phyloP scores from a whole-genome alignment of 2,888 invertebrate genomes.

The Cerceris rybyensis region DNA sequence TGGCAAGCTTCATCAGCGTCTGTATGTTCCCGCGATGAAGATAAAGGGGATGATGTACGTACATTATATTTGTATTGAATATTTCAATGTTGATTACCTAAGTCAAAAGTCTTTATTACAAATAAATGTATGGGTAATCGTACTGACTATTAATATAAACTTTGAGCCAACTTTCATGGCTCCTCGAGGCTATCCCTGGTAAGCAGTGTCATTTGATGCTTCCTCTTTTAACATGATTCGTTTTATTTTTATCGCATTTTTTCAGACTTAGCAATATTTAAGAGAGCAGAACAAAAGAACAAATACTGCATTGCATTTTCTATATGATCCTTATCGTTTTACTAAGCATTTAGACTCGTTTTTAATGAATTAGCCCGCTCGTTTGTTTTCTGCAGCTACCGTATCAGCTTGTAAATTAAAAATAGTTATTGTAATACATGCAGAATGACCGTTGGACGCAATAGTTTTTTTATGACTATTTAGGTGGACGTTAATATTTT shows the following conservation, averaged over 20 bases:
- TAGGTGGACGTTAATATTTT: conserved; percentile 55
- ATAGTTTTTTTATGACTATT: conserved; percentile 33
- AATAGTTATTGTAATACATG: conserved; percentile 50
- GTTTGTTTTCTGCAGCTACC: conserved; percentile 56
- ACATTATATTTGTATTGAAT: conserved; percentile 55
- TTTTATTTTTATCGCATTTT: conserved; percentile 60
- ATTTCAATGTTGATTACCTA: conserved; percentile 55
- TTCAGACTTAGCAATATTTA: conserved; percentile 46
- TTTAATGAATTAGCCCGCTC: conserved; percentile 53
- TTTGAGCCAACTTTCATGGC: conserved; percentile 71
- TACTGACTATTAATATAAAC: conserved; percentile 69
- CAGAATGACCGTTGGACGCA: conserved; percentile 47
- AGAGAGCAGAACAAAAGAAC: background rate
- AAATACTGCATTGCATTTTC: conserved; percentile 38
- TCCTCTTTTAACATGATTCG: conserved; percentile 57
- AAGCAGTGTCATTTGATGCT: conserved; percentile 68
- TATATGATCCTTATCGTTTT: conserved; percentile 34
- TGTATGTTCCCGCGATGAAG: conserved; percentile 76
- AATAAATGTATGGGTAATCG: conserved; percentile 58
- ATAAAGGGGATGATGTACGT: conserved; percentile 78
- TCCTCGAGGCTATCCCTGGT: conserved; percentile 69
- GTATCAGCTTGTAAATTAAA: conserved; percentile 58
- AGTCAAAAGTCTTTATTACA: conserved; percentile 58
- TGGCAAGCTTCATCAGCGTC: conserved; percentile 78
- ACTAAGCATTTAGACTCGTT: conserved; percentile 48